These are phyloP conservation scores for Lamellibrachia columna DNA, from an alignment of 2,888 invertebrate genomes.

Conservation along the genomic window DNA sequence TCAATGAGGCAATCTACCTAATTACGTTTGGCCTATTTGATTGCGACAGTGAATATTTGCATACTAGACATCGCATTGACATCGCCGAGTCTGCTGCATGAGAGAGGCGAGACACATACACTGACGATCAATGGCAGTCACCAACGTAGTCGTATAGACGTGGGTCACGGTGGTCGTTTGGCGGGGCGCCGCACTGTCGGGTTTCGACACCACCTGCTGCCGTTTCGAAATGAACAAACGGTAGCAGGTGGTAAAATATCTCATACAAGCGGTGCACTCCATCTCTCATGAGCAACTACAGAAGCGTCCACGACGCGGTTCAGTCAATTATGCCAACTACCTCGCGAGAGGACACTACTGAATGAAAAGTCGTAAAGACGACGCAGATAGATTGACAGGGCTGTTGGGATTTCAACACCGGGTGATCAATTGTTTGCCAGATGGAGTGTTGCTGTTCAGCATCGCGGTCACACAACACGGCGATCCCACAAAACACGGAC, in stretches of 20 bases:
- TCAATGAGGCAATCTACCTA: neutral
- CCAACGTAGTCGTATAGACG: neutral
- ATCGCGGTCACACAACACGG: neutral
- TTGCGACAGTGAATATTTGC: neutral
- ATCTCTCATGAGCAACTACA: too few species aligned
- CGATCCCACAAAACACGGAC: neutral
- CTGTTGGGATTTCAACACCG: neutral
- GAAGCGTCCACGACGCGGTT: too few species aligned
- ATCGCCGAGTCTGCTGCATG: neutral
- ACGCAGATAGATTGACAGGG: neutral
- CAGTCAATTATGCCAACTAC: too few species aligned
- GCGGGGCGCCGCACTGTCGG: too few species aligned
- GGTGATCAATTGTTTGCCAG: neutral
- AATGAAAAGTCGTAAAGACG: too few species aligned
- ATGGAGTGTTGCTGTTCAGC: neutral
- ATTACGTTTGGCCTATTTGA: neutral
- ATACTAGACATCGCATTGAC: neutral
- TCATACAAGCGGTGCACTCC: too few species aligned
- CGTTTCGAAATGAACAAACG: too few species aligned
- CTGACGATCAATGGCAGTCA: neutral
- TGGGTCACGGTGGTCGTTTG: too few species aligned
- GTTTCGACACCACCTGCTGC: too few species aligned
- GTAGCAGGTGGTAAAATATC: too few species aligned
- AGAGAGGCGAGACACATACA: neutral
- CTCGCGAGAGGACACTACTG: too few species aligned